These are phyloP conservation scores for Tetraodon nigroviridis DNA, from an alignment of 2,113 vertebrate genomes.

Conservation along the genomic window DNA sequence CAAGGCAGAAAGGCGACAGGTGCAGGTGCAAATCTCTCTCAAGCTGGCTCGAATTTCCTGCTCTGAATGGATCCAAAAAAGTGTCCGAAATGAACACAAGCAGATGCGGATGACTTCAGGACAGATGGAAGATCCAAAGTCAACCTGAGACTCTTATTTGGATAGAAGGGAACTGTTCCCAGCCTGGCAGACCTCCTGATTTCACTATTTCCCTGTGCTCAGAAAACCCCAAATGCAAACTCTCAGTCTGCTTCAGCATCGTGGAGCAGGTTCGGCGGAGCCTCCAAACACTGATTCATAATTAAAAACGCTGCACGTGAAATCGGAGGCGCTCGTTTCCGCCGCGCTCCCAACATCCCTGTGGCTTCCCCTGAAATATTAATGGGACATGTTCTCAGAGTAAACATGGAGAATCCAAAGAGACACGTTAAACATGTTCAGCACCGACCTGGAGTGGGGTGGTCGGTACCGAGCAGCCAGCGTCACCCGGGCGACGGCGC, in stretches of 20 bases:
- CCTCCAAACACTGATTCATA: conserved; percentile 12
- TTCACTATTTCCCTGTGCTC: neutral
- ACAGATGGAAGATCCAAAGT: too few relatives aligned
- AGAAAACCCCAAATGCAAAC: neutral
- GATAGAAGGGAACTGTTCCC: too few relatives aligned
- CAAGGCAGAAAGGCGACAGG: conserved; percentile 22
- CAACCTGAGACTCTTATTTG: too few relatives aligned
- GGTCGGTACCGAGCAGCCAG: too few relatives aligned
- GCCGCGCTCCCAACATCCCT: conserved; percentile 13
- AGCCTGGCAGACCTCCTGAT: neutral
- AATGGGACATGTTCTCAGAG: neutral
- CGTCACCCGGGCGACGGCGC: too few relatives aligned
- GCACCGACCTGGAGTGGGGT: too few relatives aligned
- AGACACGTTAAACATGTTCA: too few relatives aligned
- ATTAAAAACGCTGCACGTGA: conserved; percentile 13
- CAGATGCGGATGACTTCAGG: too few relatives aligned
- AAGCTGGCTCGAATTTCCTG: neutral
- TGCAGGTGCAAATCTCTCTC: conserved; percentile 6
- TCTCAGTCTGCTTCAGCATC: conserved; percentile 23
- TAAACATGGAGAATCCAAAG: conserved; percentile 5
- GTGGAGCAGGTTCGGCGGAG: conserved; percentile 29
- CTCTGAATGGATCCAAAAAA: neutral
- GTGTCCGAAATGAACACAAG: conserved; percentile 13
- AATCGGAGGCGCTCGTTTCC: conserved; percentile 9
- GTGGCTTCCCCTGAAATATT: conserved; percentile 7